Evolutionary conservation across 2,888 invertebrate species (phyloP), one percentile per base, ranked within the genome.

Genomic region (Pammene fasciana): DNA sequence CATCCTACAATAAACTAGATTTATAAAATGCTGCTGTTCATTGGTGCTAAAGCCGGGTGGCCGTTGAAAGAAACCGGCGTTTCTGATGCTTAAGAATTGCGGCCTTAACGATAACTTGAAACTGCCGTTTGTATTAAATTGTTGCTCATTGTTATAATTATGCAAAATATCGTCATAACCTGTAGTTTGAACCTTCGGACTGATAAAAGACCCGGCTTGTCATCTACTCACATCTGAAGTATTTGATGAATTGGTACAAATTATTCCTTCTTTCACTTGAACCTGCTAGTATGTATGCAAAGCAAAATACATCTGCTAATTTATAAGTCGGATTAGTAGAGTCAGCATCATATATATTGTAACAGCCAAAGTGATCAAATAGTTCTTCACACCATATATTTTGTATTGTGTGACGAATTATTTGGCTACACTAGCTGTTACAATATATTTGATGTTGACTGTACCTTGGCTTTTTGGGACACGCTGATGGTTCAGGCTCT

Each of bases 41-140:
- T 56, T 56, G 68, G 68, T 68, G 68, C 68, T 68, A 68, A 34
- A 36, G 48, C 62, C 62, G 68, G 62, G 56, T 48, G 36, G 68
- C 36, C 48, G 68, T 36, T 38, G 67, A 45, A 38, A 18, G 45
- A 43, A 41, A 11, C 65, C 26, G 60, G 59, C 36, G 13, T 36
- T 16, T 38, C 34, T 36, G 46, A 46, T 48, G 67, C 67, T 56
- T 52, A 14, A 57, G 48, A 65, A 57, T 65, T 57, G 56, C 50
- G 59, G 68, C 65, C 68, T 65, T 68, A 55, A 52, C 45, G 64
- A 45, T 34, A 68, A 57, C 65, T 65, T 45, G 52, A 54, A 52
- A 65, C 68, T 68, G 65, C 68, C 68, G 65, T 68, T 68, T 65
- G 68, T 68, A 65, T 68, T 54, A 68, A 68, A 65, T 14, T 38